Evolutionary conservation across 2,113 vertebrate genomes (phyloP).

Genomic region (Callaeas wilsoni): DNA sequence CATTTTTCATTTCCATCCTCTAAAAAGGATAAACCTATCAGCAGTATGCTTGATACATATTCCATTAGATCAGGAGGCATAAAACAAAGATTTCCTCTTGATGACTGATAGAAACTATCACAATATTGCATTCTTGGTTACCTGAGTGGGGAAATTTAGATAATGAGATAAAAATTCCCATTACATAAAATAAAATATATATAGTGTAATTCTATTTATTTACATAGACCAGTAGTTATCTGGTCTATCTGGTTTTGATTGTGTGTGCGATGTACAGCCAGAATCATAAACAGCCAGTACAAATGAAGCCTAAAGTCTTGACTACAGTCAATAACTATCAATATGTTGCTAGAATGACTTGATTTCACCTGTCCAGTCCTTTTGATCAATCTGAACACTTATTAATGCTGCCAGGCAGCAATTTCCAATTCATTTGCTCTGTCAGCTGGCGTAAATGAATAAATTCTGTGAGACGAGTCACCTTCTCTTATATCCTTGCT

Average conservation of each 20-base stretch:
- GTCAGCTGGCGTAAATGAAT: neutral
- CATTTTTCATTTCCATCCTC: rapidly evolving
- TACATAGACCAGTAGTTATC: neutral
- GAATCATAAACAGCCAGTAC: neutral
- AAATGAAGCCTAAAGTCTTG: neutral
- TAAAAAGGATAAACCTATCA: neutral
- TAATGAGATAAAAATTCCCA: neutral
- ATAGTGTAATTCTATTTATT: neutral
- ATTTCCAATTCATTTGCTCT: neutral
- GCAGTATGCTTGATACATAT: neutral
- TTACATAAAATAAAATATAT: neutral
- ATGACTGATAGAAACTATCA: neutral
- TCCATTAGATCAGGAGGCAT: neutral
- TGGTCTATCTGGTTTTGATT: neutral
- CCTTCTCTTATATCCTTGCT: neutral
- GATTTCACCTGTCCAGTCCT: neutral
- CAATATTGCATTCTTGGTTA: neutral
- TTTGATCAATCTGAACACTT: neutral
- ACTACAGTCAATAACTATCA: neutral
- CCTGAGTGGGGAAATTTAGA: neutral
- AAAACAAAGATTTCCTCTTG: neutral
- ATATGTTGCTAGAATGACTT: neutral
- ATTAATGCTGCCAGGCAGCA: neutral
- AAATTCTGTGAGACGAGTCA: neutral
- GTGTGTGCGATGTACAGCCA: neutral